Conservation (phyloP, 2,888 invertebrate genomes). For the Argyresthia albistria region DNA sequence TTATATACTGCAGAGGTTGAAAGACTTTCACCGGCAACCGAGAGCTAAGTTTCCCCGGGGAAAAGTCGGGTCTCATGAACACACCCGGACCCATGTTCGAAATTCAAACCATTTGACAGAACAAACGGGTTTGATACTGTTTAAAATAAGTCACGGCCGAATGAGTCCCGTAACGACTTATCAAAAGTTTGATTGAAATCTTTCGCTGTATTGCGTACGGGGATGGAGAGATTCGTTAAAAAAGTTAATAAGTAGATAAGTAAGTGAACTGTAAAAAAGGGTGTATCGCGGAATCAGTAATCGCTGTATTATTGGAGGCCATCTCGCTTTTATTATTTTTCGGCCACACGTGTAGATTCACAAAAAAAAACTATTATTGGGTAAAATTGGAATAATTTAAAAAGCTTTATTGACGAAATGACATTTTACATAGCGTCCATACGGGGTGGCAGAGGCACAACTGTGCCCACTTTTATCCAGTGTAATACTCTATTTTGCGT, state of each 20-base stretch:
- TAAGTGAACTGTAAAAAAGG: too few species aligned
- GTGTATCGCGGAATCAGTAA: too few species aligned
- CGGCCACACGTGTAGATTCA: too few species aligned
- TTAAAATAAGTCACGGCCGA: constrained; percentile 13
- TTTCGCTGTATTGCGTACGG: neutral
- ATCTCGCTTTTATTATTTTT: too few species aligned
- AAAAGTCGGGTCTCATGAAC: constrained; percentile 21
- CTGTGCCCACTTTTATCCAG: too few species aligned
- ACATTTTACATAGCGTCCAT: too few species aligned
- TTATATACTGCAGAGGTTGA: constrained; percentile 23
- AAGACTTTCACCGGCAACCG: constrained; percentile 23
- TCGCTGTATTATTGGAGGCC: too few species aligned
- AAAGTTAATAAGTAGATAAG: neutral
- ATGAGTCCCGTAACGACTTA: constrained; percentile 12
- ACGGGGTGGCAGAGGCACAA: too few species aligned
- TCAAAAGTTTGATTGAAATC: constrained; percentile 4
- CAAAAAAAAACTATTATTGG: too few species aligned
- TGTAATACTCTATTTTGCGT: too few species aligned
- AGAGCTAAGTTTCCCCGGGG: constrained; percentile 23
- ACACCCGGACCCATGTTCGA: constrained; percentile 16
- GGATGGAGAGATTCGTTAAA: neutral
- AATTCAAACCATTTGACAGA: constrained; percentile 25
- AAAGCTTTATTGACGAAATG: too few species aligned
- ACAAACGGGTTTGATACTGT: constrained; percentile 13
- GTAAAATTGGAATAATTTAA: too few species aligned